Conservation (phyloP, 2,797 vertebrate species). For the Lepilemur ruficaudatus region DNA sequence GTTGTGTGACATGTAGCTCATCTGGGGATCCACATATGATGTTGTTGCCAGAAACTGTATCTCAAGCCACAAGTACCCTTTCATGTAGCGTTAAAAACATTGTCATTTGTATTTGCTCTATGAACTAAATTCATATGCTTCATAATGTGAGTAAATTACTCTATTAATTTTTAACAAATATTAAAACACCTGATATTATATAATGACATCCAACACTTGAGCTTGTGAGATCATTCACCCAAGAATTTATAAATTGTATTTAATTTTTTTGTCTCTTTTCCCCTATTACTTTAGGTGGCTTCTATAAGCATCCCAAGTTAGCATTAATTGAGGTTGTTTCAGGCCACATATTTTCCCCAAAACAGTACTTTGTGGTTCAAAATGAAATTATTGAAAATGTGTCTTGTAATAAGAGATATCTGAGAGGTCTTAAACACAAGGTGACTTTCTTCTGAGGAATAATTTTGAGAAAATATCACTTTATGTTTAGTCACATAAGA, state of each 20-base stretch:
- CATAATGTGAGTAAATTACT: background rate
- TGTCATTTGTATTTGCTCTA: background rate
- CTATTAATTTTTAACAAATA: background rate
- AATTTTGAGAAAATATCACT: background rate
- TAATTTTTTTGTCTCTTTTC: background rate
- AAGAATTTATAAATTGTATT: background rate
- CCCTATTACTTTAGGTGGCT: background rate
- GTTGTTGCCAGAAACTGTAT: background rate
- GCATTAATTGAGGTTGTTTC: background rate
- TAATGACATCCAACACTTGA: background rate
- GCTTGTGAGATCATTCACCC: background rate
- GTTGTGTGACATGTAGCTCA: fast-evolving
- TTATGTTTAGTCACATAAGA: background rate
- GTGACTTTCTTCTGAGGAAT: background rate
- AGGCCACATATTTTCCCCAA: background rate
- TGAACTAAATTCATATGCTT: background rate
- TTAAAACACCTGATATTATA: background rate
- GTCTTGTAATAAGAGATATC: background rate
- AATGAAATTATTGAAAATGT: constrained; percentile 33
- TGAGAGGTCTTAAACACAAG: background rate
- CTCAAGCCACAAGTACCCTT: background rate
- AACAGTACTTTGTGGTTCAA: constrained; percentile 25
- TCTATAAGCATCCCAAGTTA: background rate
- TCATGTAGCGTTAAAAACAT: background rate
- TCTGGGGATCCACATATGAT: background rate